Evolutionary conservation across 2,797 vertebrate species (phyloP).

Genomic region (Falco peregrinus): DNA sequence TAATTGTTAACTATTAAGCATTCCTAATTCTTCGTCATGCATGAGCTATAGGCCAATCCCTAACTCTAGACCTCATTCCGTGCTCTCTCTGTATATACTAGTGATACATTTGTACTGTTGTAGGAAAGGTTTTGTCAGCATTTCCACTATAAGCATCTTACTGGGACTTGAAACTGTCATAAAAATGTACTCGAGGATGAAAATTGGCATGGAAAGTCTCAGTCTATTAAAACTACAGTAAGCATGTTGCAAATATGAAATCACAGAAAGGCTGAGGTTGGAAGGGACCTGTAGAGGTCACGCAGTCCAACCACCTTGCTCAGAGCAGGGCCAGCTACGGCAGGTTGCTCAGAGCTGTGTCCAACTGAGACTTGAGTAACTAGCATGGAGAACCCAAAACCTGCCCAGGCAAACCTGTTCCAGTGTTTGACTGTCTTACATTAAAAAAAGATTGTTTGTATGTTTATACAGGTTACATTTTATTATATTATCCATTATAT

Average conservation of each 20-base stretch:
- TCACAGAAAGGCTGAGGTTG: background rate
- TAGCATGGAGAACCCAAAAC: background rate
- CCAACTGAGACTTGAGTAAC: background rate
- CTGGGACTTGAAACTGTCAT: background rate
- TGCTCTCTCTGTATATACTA: background rate
- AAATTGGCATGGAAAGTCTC: background rate
- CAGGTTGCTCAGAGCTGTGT: background rate
- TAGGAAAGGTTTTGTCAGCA: background rate
- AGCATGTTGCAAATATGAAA: background rate
- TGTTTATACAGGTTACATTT: background rate
- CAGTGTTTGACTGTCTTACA: background rate
- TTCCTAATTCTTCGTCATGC: background rate
- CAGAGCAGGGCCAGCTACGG: background rate
- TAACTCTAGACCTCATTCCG: background rate
- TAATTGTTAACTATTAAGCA: slow-evolving; percentile 33
- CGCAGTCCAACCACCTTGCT: background rate
- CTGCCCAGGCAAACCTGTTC: background rate
- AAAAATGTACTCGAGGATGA: background rate
- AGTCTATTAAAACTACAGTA: background rate
- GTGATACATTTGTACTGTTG: background rate
- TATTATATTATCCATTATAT: background rate
- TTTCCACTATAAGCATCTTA: background rate
- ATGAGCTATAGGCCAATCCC: slow-evolving; percentile 17
- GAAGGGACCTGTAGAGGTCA: background rate
- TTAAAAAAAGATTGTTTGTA: background rate